These are phyloP conservation scores for Misgurnus anguillicaudatus DNA, from an alignment of 2,113 vertebrate species.

Conservation along the genomic window DNA sequence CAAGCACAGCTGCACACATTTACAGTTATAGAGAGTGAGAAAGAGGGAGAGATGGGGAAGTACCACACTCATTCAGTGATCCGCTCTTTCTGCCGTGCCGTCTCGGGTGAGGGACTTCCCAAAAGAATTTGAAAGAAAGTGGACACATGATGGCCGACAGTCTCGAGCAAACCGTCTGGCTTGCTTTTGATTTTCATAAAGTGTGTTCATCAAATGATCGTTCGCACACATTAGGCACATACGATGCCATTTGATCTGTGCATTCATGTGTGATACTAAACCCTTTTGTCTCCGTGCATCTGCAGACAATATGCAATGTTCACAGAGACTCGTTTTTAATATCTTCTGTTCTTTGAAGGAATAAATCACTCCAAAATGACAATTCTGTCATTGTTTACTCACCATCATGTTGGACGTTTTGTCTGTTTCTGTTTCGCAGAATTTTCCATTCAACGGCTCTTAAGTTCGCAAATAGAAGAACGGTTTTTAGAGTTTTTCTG, in stretches of 20 bases:
- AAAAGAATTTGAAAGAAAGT: constrained; percentile 24
- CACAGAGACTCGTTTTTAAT: constrained; percentile 36
- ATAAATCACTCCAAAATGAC: neutral
- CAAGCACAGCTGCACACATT: constrained; percentile 51
- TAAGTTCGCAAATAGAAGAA: no score
- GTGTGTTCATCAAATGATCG: constrained; percentile 26
- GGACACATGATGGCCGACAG: constrained; percentile 31
- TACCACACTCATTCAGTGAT: constrained; percentile 40
- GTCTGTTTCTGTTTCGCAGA: neutral
- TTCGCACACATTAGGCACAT: neutral
- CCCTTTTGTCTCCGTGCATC: constrained; percentile 22
- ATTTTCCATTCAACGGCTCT: no score
- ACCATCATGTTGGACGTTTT: neutral
- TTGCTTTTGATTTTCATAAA: constrained; percentile 13
- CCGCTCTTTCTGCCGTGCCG: neutral
- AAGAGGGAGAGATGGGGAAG: constrained; percentile 35
- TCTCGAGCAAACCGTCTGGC: constrained; percentile 20
- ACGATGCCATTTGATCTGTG: constrained; percentile 16
- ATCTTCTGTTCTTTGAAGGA: constrained; percentile 21
- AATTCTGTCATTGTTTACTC: neutral
- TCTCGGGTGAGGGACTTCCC: constrained; percentile 31
- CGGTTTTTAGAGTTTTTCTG: no score
- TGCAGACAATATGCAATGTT: constrained; percentile 27
- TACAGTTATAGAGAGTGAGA: constrained; percentile 19
- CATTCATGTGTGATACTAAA: constrained; percentile 16